Conservation (phyloP, 2,888 invertebrate genomes). For the Heliconius aoede region DNA sequence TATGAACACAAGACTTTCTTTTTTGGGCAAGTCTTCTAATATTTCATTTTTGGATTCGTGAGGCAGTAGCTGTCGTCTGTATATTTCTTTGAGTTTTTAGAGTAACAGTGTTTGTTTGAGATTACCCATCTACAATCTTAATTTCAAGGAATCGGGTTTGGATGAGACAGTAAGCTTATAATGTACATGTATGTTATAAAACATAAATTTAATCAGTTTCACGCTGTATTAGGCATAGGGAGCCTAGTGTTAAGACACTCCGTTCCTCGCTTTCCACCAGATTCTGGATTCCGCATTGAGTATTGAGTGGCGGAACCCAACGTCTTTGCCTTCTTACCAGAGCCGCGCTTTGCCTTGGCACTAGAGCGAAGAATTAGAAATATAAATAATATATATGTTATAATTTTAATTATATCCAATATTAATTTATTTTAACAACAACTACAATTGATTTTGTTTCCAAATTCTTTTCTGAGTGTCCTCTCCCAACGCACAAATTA, state of each 20-base stretch:
- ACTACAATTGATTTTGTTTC: too few relatives aligned
- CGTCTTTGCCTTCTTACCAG: too few relatives aligned
- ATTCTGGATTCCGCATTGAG: too few relatives aligned
- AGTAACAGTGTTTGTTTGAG: background rate
- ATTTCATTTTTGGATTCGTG: background rate
- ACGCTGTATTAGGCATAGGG: background rate
- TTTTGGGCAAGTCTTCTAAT: background rate
- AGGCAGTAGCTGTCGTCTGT: background rate
- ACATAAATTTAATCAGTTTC: background rate
- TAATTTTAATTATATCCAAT: too few relatives aligned
- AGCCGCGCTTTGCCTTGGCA: too few relatives aligned
- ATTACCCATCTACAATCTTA: background rate
- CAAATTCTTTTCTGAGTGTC: too few relatives aligned
- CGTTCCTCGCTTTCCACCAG: background rate
- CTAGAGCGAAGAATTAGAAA: too few relatives aligned
- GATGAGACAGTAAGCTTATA: background rate
- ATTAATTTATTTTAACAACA: too few relatives aligned
- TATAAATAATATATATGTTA: too few relatives aligned
- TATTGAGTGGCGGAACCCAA: too few relatives aligned
- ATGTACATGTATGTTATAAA: background rate
- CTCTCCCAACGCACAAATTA: too few relatives aligned
- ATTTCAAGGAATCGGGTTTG: background rate
- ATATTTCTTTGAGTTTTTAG: background rate
- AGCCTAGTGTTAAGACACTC: background rate
- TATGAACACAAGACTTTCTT: conserved; percentile 12